A percentile compares a stretch with the other conserved stretches of the same genome.
Conservation (phyloP, 1,140 invertebrate species). For the Glossosoma conforme region DNA sequence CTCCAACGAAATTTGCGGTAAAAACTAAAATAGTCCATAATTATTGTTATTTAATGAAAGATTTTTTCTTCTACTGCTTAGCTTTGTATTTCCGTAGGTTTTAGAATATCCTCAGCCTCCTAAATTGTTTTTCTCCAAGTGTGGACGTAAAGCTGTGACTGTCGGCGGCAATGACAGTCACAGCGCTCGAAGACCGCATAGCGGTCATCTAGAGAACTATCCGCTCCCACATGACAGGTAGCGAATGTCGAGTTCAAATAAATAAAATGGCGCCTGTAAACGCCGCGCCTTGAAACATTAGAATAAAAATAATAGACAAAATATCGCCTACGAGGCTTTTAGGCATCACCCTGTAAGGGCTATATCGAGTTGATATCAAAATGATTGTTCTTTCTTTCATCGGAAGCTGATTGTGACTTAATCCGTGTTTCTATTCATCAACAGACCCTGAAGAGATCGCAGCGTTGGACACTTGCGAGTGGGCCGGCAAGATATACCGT, state of each 20-base stretch:
- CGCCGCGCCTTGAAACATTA: no score
- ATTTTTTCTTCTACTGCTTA: background rate
- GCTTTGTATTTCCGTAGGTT: background rate
- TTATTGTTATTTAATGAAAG: no score
- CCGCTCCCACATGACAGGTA: no score
- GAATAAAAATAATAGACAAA: no score
- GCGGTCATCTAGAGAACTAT: no score
- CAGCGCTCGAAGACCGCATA: background rate
- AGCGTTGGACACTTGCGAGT: constrained; percentile 42
- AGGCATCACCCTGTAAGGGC: background rate
- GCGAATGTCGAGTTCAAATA: no score
- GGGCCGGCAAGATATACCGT: constrained; percentile 43
- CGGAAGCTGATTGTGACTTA: no score
- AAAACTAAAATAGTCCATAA: constrained; percentile 2
- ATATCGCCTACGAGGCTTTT: no score
- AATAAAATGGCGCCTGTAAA: no score
- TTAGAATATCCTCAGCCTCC: background rate
- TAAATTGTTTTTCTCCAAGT: background rate
- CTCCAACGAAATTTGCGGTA: constrained; percentile 26
- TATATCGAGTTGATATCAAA: background rate
- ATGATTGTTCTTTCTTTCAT: background rate
- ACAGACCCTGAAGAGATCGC: constrained; percentile 36
- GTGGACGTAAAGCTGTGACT: constrained; percentile 1
- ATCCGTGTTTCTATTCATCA: background rate
- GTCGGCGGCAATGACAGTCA: background rate